Evolutionary conservation across 2,797 vertebrate genomes (phyloP).

Genomic region (Oreortyx pictus): DNA sequence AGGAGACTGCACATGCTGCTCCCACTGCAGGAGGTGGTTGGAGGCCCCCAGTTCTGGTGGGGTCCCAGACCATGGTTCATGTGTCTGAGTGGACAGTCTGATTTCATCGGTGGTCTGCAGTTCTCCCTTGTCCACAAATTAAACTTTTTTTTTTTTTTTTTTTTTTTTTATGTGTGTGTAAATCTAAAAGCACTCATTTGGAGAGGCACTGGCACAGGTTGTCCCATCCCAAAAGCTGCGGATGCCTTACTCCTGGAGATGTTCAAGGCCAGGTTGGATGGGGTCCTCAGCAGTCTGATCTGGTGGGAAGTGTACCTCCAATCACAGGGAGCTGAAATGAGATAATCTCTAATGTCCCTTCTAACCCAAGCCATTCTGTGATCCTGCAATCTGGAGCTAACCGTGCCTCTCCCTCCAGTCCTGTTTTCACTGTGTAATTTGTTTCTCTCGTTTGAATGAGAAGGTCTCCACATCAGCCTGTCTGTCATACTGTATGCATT

Average conservation of each 20-base stretch:
- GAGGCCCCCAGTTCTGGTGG: background rate
- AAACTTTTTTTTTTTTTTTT: background rate
- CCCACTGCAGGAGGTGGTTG: background rate
- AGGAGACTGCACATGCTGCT: rapidly evolving
- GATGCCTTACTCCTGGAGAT: background rate
- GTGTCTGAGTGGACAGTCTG: background rate
- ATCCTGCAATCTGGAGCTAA: background rate
- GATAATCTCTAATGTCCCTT: background rate
- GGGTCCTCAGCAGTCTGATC: background rate
- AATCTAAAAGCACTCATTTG: background rate
- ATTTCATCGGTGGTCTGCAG: background rate
- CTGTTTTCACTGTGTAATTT: background rate
- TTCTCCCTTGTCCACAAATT: background rate
- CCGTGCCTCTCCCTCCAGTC: background rate
- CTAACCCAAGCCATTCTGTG: background rate
- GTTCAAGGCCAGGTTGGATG: background rate
- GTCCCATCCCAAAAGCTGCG: background rate
- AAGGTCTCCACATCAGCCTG: background rate
- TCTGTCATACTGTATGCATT: background rate
- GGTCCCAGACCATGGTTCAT: rapidly evolving
- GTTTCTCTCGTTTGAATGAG: background rate
- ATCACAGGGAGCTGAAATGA: background rate
- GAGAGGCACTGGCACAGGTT: background rate
- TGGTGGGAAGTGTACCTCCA: background rate
- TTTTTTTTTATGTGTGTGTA: background rate